Percentiles rank a stretch among this genome's conserved stretches.
phyloP scores from a whole-genome alignment of 2,113 vertebrate species.

The Tautogolabrus adspersus region DNA sequence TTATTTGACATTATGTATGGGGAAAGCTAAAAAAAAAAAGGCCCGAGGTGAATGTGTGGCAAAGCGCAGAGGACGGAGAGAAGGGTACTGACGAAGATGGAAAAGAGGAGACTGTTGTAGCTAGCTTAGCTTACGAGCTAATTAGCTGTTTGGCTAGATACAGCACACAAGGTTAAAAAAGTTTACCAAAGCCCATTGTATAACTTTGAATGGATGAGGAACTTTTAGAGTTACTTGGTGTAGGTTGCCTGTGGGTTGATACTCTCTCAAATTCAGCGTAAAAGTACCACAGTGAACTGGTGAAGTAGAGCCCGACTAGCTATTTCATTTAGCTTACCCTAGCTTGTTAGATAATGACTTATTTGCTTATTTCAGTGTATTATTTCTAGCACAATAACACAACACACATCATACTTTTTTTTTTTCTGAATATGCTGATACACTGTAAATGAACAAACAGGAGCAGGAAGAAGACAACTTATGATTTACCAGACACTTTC shows the following conservation, averaged over 20 bases:
- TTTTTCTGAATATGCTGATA: too few relatives aligned
- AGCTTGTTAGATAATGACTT: background rate
- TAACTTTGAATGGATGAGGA: constrained; percentile 1
- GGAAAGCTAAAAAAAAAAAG: background rate
- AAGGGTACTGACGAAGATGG: constrained; percentile 70
- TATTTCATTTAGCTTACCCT: background rate
- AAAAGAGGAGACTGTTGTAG: constrained; percentile 47
- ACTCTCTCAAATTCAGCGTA: background rate
- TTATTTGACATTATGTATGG: fast-evolving
- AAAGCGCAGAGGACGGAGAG: constrained; percentile 64
- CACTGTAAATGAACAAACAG: too few relatives aligned
- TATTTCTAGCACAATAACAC: too few relatives aligned
- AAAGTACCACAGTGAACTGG: background rate
- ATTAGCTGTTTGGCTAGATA: constrained; percentile 55
- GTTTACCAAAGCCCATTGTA: background rate
- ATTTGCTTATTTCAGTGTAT: too few relatives aligned
- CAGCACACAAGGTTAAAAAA: background rate
- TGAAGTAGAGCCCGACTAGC: background rate
- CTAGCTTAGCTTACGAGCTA: constrained; percentile 74
- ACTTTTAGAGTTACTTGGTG: background rate
- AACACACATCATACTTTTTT: too few relatives aligned
- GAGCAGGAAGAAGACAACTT: too few relatives aligned
- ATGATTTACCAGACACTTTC: too few relatives aligned
- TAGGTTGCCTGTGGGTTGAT: background rate
- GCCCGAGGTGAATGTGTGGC: constrained; percentile 48